These are phyloP conservation scores for Eubasilissa regina DNA, from an alignment of 1,140 invertebrate genomes.

Conservation along the genomic window DNA sequence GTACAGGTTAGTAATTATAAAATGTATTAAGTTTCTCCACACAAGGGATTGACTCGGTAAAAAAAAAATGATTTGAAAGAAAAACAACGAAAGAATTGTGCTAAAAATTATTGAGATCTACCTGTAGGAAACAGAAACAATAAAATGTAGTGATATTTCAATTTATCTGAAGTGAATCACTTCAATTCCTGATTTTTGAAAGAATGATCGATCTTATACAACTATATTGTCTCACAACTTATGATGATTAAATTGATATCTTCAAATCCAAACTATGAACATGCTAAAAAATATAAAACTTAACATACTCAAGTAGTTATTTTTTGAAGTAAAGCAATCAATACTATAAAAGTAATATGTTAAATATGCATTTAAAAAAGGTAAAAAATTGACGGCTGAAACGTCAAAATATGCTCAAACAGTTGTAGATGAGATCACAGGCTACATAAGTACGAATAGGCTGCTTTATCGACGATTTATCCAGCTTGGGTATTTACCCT, in stretches of 20 bases:
- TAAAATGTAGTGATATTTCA: too few relatives aligned
- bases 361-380: constrained; percentile 43
- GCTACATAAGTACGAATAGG: not conserved
- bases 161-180: not conserved
- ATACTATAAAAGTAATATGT: constrained; percentile 1
- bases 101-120: too few relatives aligned
- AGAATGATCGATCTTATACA: constrained; percentile 6
- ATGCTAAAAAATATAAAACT: constrained; percentile 11
- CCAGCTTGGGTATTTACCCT: not conserved
- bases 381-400: constrained; percentile 37
- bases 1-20: too few relatives aligned
- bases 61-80: too few relatives aligned
- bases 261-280: not conserved
- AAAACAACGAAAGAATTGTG: too few relatives aligned
- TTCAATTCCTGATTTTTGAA: constrained; percentile 26
- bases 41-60: too few relatives aligned
- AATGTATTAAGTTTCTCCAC: too few relatives aligned
- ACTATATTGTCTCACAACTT: not conserved
- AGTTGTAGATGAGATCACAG: constrained; percentile 37
- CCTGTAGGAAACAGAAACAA: too few relatives aligned
- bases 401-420: constrained; percentile 45
- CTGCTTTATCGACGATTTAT: not conserved
- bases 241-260: not conserved
- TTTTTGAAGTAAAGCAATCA: constrained; percentile 11
- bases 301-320: constrained; percentile 23